These are phyloP conservation scores for Tetragonisca angustula DNA, from an alignment of 2,888 invertebrate species.

Conservation along the genomic window DNA sequence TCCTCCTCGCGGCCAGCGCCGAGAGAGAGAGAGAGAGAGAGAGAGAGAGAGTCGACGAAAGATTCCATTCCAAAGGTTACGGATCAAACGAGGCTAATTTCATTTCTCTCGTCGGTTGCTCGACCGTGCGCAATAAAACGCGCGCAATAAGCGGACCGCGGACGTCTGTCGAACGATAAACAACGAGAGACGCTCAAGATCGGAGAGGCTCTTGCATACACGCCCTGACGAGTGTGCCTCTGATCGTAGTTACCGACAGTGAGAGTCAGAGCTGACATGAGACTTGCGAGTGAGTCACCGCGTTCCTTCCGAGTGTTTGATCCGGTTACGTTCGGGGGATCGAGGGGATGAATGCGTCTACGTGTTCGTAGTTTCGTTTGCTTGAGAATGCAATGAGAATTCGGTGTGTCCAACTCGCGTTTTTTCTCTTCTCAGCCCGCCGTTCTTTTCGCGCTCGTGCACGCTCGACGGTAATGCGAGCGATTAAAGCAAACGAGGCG, in stretches of 20 bases:
- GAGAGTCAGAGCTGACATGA: too few species aligned
- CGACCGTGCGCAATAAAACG: slow-evolving; percentile 70
- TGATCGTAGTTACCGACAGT: not conserved
- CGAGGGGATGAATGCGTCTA: too few species aligned
- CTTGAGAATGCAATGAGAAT: too few species aligned
- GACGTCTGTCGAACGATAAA: slow-evolving; percentile 5
- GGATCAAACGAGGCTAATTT: slow-evolving; percentile 79
- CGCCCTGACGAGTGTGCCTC: not conserved
- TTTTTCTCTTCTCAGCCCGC: too few species aligned
- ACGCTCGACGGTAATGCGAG: not conserved
- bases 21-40: too few species aligned
- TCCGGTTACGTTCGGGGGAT: not conserved
- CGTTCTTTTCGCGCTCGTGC: not conserved
- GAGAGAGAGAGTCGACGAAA: slow-evolving; percentile 37
- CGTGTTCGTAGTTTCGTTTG: too few species aligned
- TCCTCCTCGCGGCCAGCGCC: too few species aligned
- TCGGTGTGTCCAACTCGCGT: too few species aligned
- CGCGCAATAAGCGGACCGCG: not conserved
- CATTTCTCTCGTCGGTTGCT: slow-evolving; percentile 71
- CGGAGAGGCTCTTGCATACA: too few species aligned
- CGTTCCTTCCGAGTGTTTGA: not conserved
- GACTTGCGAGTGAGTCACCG: not conserved
- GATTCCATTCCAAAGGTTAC: slow-evolving; percentile 55
- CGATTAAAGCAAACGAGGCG: slow-evolving; percentile 12
- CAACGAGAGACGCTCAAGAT: not conserved